Base-by-base conservation (phyloP, 2,113 vertebrate species). In the Chelonoidis abingdonii region DNA sequence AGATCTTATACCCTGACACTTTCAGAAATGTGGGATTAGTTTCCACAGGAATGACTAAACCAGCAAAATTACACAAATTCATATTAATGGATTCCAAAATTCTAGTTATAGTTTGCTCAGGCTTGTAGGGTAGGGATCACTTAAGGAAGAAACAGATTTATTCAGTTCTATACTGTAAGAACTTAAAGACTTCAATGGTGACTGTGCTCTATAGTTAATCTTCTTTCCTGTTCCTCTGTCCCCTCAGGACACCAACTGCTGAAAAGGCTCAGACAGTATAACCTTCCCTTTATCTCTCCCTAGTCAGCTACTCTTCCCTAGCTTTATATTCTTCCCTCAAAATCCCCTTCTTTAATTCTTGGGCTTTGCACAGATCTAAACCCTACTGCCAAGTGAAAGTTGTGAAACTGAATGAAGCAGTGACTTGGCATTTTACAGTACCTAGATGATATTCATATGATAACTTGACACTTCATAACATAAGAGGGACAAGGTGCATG, bases 211-310 rank as follows among this genome's bases (percentile, higher is more conserved):
- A 31, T 59, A 16, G 44, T 49, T 49, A 47, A 41, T 52, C 50
- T 22, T 82, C 19, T 82, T 6, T 90, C n/a, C 44, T 78, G 10
- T 21, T 94, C 81, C 88, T 53, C 29, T 11, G 0, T 1, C 1
- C 0, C 7, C 1, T 3, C 8, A 4, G 52, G 21, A 52, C 27
- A 11, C 2, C 25, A 29, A 7, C 11, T 0, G 0, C 27, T 3
- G 2, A 80, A 84, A 72, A 95, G 54, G 1, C 22, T 47, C 27
- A 41, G 25, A 72, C 38, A 4, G 17, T 72, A 38, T 19, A 38
- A 49, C 27, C 29, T 13, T 69, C 5, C 52, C 35, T 7, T 16
- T 91, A 13, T 35, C 38, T 49, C 49, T 27, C 65, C 86, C 89
- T 89, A 62, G n/a, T 16, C 19, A n/a, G 6, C 25, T 19, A 11